Evolutionary conservation across 2,888 invertebrate genomes (phyloP).

Genomic region (Junonia oenone): DNA sequence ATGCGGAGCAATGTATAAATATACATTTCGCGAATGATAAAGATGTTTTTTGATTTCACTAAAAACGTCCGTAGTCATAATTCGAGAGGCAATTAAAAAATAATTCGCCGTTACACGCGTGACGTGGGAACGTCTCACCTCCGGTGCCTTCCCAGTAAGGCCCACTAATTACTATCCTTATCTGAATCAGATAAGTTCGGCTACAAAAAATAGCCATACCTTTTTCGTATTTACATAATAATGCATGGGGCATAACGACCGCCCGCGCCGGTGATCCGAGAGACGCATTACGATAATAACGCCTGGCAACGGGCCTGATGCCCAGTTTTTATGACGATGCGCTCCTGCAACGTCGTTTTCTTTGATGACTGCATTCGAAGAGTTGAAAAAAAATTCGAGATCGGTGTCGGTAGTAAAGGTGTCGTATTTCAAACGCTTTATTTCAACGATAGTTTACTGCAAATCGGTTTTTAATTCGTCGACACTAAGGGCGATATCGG

Average conservation of each 20-base stretch:
- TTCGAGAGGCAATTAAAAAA: neutral
- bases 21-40: constrained; percentile 33
- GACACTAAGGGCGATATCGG: constrained; percentile 13
- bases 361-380: constrained; percentile 28
- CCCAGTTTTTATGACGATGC: constrained; percentile 39
- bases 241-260: constrained; percentile 69
- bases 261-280: constrained; percentile 45
- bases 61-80: neutral
- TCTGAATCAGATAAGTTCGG: constrained; percentile 63
- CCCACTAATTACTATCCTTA: constrained; percentile 68
- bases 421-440: constrained; percentile 38
- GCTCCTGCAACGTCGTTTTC: constrained; percentile 39
- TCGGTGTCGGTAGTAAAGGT: constrained; percentile 41
- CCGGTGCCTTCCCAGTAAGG: constrained; percentile 47
- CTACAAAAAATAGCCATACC: constrained; percentile 59
- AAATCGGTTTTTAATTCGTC: constrained; percentile 11
- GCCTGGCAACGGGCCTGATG: constrained; percentile 43
- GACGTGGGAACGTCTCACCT: constrained; percentile 67
- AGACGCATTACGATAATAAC: constrained; percentile 63
- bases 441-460: constrained; percentile 20
- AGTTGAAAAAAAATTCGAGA: constrained; percentile 36
- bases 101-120: constrained; percentile 25
- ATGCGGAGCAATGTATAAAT: constrained; percentile 58
- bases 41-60: neutral
- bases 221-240: constrained; percentile 72